Evolutionary conservation across 2,888 invertebrate genomes (phyloP), one percentile per base, ranked within the genome.

Genomic region (Chymomyza amoena): DNA sequence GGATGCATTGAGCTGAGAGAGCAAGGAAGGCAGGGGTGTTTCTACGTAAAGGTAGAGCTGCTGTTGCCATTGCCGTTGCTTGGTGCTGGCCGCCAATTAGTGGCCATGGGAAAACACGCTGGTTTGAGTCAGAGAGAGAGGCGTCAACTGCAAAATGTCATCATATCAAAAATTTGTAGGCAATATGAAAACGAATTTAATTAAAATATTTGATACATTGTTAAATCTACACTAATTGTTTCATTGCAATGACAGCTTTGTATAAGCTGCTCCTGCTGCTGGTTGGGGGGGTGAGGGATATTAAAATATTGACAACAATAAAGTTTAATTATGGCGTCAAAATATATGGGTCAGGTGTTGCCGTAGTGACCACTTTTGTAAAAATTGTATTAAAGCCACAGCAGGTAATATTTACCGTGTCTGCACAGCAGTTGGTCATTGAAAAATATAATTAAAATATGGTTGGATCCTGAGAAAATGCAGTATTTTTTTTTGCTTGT

Each of bases 161-260:
- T 45, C 39, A 45, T 13, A 13, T 45, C 39, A 45, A 45, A 45
- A 45, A 61, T 73, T 64, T 75, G 61, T 57, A 75, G 61, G 57
- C 20, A 63, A 63, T 50, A 65, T 52, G 28, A 63, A 73, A 62
- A 61, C 52, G 71, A 67, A 73, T 75, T 84, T 83, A 82, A 83
- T 87, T 83, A 87, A 83, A 84, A 72, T 76, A 65, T 76, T 87
- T 76, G 76, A 73, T 70, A 83, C 72, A 63, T 64, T 72, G 72
- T 54, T 72, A 66, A 79, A 78, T 75, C 61, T 62, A 45, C 39
- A 61, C 62, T 69, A 78, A 81, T 79, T 81, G 81, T 76, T 74
- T 54, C 61, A 54, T 61, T 61, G 64, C 57, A 63, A 52, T 64
- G 61, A 28, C 45, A n/a, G 62, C 56, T 56, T 36, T 63, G 28